Base-by-base conservation (phyloP, 2,888 invertebrate species). In the Chalcis sispes region DNA sequence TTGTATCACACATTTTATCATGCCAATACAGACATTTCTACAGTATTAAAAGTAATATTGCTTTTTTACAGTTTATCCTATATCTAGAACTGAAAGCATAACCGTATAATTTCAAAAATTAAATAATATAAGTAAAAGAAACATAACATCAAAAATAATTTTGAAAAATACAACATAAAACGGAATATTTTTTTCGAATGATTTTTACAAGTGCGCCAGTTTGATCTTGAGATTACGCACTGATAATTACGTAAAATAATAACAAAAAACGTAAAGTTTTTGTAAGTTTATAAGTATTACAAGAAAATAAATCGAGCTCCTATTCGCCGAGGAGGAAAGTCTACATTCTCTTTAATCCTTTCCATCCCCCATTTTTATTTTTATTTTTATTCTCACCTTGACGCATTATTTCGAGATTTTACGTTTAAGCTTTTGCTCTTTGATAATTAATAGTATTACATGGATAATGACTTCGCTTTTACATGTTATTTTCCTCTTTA, bases 261-360 rank as follows among this genome's bases (percentile, higher is more conserved):
- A 8, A 10, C 4, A 48, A 54, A 29, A 48, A 74, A 15, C 29
- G n/a, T 59, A 50, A 2, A 66, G 18, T 46, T 50, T 3, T 56
- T 42, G 15, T 54, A 27, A 46, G 23, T 50, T n/a, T 7, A 46
- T 48, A 36, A 48, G 15, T 27, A 58, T 4, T 32, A 62, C 32
- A 56, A 56, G 27, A 27, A 25, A 36, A 56, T 18, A 27, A 59
- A 25, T 70, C 23, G 15, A 66, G 59, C 58, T 65, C 66, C 59
- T 46, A 66, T 32, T 54, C 42, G 23, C 46, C 42, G 61, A 65
- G 59, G 46, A 71, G 59, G 59, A 71, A 66, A 66, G 64, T 74
- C 61, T 62, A 69, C 70, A 59, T 58, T 66, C 72, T 72, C 72
- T 65, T 42, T 36, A 65, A 70, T 70, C 25, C 56, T 54, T 74